phyloP scores from a whole-genome alignment of 2,113 vertebrate species.

The Hymenochirus boettgeri region DNA sequence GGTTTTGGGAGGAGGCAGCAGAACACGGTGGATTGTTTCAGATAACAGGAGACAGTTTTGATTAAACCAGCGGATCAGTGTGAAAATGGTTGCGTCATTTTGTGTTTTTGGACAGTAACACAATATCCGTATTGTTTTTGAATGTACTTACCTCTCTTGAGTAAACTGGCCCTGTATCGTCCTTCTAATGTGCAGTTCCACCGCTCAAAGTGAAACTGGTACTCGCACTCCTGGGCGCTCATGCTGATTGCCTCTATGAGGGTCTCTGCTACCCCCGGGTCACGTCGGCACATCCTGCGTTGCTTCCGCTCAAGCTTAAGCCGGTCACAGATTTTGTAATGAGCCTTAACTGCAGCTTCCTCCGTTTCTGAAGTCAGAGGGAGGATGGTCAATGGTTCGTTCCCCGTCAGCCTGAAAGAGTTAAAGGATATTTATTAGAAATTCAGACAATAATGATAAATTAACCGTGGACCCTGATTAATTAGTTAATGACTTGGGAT shows the following conservation, averaged over 20 bases:
- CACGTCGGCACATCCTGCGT: constrained; percentile 91
- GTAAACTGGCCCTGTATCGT: constrained; percentile 83
- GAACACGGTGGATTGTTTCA: too few species aligned
- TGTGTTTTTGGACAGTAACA: too few species aligned
- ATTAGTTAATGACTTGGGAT: too few species aligned
- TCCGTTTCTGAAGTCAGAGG: constrained; percentile 87
- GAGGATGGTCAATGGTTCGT: constrained; percentile 91
- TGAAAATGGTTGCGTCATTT: too few species aligned
- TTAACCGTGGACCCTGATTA: too few species aligned
- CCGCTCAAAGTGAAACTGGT: constrained; percentile 95
- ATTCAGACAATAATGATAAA: too few species aligned
- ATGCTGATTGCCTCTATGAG: constrained; percentile 94
- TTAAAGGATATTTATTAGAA: background rate
- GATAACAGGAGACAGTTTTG: too few species aligned
- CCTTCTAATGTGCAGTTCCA: constrained; percentile 97
- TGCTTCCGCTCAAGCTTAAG: constrained; percentile 98
- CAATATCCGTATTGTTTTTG: too few species aligned
- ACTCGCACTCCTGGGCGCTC: constrained; percentile 92
- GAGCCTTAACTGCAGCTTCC: constrained; percentile 77
- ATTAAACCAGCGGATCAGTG: too few species aligned
- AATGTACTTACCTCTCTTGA: constrained; percentile 80
- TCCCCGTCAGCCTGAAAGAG: constrained; percentile 84
- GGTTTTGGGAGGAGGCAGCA: too few species aligned
- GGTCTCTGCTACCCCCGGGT: constrained; percentile 92
- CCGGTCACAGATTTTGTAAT: constrained; percentile 95